A percentile compares a stretch with the other conserved stretches of the same genome.
These are phyloP conservation scores for Heteractis magnifica DNA, from an alignment of 92 coral and sea anemone species.

Conservation along the genomic window DNA sequence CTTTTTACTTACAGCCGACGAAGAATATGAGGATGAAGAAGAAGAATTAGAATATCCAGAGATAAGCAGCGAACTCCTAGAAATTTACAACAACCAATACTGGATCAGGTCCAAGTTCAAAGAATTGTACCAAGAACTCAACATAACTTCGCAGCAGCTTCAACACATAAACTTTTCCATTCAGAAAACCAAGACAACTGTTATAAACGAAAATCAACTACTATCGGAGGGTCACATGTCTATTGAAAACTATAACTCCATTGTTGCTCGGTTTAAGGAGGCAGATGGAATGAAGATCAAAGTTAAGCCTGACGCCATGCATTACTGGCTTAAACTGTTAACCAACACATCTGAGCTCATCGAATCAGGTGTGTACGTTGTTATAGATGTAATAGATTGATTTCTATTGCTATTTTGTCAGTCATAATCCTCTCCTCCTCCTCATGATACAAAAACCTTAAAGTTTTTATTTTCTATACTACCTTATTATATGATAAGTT, in stretches of 20 bases:
- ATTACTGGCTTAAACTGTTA: slow-evolving; percentile 67
- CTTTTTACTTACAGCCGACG: neutral
- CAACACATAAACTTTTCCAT: slow-evolving; percentile 49
- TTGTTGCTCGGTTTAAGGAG: slow-evolving; percentile 28
- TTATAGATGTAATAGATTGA: neutral
- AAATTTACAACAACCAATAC: neutral
- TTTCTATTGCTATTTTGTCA: too few relatives aligned
- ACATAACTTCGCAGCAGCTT: slow-evolving; percentile 43
- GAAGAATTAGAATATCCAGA: neutral
- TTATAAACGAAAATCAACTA: slow-evolving; percentile 60
- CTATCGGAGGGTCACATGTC: slow-evolving; percentile 45
- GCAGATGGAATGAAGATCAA: neutral
- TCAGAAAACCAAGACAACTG: slow-evolving; percentile 57
- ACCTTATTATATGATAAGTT: too few relatives aligned
- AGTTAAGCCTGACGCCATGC: slow-evolving; percentile 46
- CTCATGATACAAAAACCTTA: too few relatives aligned
- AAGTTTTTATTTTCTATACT: too few relatives aligned
- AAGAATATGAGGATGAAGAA: neutral
- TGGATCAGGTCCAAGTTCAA: slow-evolving; percentile 53
- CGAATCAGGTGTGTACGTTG: neutral
- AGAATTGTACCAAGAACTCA: slow-evolving; percentile 48
- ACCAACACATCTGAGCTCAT: slow-evolving; percentile 10
- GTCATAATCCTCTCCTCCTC: too few relatives aligned
- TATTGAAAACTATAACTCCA: slow-evolving; percentile 40
- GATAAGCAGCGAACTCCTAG: neutral